A percentile compares a stretch with the other conserved stretches of the same genome.
These are phyloP conservation scores for Lepidochrysops patricia DNA, from an alignment of 2,888 invertebrate species.

Conservation along the genomic window DNA sequence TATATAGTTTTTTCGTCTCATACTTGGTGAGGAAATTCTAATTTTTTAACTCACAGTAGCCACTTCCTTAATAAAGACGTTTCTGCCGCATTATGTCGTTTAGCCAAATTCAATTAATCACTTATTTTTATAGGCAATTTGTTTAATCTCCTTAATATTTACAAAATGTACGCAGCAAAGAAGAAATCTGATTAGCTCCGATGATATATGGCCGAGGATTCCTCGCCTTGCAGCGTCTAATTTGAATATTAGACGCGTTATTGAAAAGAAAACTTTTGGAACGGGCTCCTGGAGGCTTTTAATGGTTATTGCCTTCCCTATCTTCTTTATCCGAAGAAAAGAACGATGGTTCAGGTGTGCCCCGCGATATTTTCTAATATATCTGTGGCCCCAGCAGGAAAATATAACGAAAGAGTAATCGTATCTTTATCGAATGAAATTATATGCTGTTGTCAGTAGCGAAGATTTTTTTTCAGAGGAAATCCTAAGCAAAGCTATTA, in stretches of 20 bases:
- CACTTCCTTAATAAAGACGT: neutral
- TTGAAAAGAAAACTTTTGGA: slow-evolving; percentile 71
- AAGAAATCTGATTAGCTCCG: slow-evolving; percentile 65
- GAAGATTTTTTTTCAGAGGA: too few species aligned
- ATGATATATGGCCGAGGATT: slow-evolving; percentile 68
- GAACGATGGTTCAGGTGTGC: slow-evolving; percentile 41
- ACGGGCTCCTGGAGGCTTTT: slow-evolving; percentile 61
- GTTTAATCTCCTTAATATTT: slow-evolving; percentile 53
- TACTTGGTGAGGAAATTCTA: too few species aligned
- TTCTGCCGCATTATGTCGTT: slow-evolving; percentile 7
- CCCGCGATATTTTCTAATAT: slow-evolving; percentile 20
- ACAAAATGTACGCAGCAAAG: slow-evolving; percentile 46
- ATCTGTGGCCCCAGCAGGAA: too few species aligned
- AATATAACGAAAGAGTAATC: too few species aligned
- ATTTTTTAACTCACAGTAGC: neutral
- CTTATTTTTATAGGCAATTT: slow-evolving; percentile 31
- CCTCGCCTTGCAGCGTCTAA: slow-evolving; percentile 64
- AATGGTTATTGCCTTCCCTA: slow-evolving; percentile 68
- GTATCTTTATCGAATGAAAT: neutral
- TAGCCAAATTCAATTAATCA: slow-evolving; percentile 3
- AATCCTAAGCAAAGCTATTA: too few species aligned
- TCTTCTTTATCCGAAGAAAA: slow-evolving; percentile 39
- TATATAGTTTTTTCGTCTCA: too few species aligned
- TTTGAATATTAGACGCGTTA: slow-evolving; percentile 75
- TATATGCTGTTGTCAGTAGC: neutral